Evolutionary conservation across 2,113 vertebrate genomes (phyloP), one percentile per base, ranked within the genome.

Genomic region (Poeciliopsis turrubarensis): DNA sequence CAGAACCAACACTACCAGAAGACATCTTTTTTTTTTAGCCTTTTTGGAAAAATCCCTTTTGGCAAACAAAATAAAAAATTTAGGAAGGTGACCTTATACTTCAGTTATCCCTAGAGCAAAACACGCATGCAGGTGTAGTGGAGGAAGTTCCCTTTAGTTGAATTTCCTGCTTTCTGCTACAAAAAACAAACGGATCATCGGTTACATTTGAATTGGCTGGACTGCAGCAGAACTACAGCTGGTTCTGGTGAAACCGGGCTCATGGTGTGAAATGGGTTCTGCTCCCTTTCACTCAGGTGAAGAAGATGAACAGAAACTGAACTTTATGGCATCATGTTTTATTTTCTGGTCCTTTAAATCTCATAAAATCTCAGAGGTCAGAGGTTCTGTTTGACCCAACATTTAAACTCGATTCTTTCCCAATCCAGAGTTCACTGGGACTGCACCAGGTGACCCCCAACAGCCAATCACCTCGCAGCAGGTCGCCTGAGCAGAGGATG

Each of bases 391-490:
- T 71, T 3, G 37, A 51, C 13, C 61, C 17, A 29, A 63, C 25
- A 27, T 4, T 13, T 25, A 41, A 37, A 3, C 25, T 41, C 26
- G n/a, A 41, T 14, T 39, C 37, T 6, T 73, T 64, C 71, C 44
- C 60, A 72, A 66, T 70, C 68, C 74, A 68, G 30, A 72, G 80
- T 74, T 77, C 83, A 13, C 71, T 41, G 30, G 14, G 69, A 78
- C 80, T 39, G 75, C 80, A 73, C 25, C 62, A 25, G 77, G 44
- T 37, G 78, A 66, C 17, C 11, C n/a, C 10, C 26, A 54, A 13
- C 63, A 6, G 34, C 82, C 76, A 71, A 86, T 86, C 81, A 51
- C 70, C 75, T 75, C 0, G 3, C 73, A 62, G 74, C 60, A 71
- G 61, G 19, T 67, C 69, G 72, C 68, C 80, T 65, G 73, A 65